Base-by-base conservation (phyloP, 1,140 invertebrate species). In the Nymphalis io region DNA sequence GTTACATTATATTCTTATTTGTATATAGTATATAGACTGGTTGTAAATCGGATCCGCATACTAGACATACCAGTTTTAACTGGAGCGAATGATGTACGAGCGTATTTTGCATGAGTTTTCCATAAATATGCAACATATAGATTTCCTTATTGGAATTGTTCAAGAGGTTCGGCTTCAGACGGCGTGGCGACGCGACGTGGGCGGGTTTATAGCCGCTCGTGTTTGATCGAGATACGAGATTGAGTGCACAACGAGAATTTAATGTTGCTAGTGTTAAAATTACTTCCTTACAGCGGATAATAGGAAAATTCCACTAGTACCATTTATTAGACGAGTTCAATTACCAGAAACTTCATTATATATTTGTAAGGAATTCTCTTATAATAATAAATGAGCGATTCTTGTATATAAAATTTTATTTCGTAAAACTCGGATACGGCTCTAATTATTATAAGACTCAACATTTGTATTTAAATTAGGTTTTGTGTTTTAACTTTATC, bases 121-220 rank as follows among this genome's bases (percentile, higher is more conserved):
- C 72, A 75, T 82, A 80, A 73, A 77, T 74, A 74, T 75, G 61
- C 60, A 74, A 61, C 61, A 67, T 70, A 58, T 60, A 72, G 48
- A 72, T 77, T 74, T 77, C 75, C 75, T 77, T 70, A 74, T 77
- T 68, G 59, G 62, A 64, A 63, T 60, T 44, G 58, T 63, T 21
- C 27, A 53, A 84, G 77, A 77, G 65, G 86, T 83, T 88, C 67
- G 74, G 84, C 83, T 87, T 84, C 80, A 88, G 86, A 87, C 84
- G 55, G 80, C 74, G 57, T 81, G 86, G 86, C 86, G 86, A 62
- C 82, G 66, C 46, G 48, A 65, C 75, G 75, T 77, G 75, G 75
- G 72, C 59, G 68, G 64, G 67, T 69, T 69, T 64, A 67, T 64
- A 60, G 61, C 60, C 59, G 27, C 16, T 62, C 61, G 68, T 59